Base-by-base conservation (phyloP, 2,797 vertebrate genomes). In the Ficedula albicollis region DNA sequence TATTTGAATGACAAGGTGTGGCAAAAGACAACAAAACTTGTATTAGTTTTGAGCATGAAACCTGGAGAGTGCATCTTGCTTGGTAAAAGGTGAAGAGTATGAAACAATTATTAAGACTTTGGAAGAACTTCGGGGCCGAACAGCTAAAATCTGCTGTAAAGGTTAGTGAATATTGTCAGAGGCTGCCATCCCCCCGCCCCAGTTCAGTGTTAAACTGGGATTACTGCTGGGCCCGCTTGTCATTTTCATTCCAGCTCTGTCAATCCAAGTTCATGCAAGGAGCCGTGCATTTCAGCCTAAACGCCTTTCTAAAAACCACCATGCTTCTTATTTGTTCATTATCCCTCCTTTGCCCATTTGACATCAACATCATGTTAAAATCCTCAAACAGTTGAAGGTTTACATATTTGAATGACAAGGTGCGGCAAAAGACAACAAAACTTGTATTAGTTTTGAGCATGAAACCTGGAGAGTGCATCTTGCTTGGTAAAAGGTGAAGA, bases 151-250 rank as follows among this genome's bases (percentile, higher is more conserved):
- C 26, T 68, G 54, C 17, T 46, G 19, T 3, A 38, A 23, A 87
- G 16, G 41, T 8, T 2, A 8, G 9, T 8, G 3, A 5, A 0
- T 13, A 9, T 27, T 43, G 38, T 30, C 54, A 39, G 23, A 58
- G 59, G 46, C 67, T 66, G 29, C 56, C 41, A n/a, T 4, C 49
- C 30, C 20, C 16, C 64, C 51, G 73, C 41, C 48, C 34, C 15
- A 32, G 0, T 0, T 0, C 10, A 63, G 25, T 4, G 1, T 10
- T 69, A 29, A 51, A 73, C 7, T 32, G 29, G 8, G 10, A 2
- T n/a, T 56, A 10, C 38, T 75, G 66, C 46, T 8, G 13, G 58
- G 6, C 14, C 29, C 8, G 6, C 19, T 18, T 20, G n/a, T 6
- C 23, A 12, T 29, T 73, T 66, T 74, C 8, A 22, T 41, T 41